A percentile compares a stretch with the other conserved stretches of the same genome.
Evolutionary conservation across 2,113 vertebrate genomes (phyloP).

Genomic region (Macrotus californicus): DNA sequence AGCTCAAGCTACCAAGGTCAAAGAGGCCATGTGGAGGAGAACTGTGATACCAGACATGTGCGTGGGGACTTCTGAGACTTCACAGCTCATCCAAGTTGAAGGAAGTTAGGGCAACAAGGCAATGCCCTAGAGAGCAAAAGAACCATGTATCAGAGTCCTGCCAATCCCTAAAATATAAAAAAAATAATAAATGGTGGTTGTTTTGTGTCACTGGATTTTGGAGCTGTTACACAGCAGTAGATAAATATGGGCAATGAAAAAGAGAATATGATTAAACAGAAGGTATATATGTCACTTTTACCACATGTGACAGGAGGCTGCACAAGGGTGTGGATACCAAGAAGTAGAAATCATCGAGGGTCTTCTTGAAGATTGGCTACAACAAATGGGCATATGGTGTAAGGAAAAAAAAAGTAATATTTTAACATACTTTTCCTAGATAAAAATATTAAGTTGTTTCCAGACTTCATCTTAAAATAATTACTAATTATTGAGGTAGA

Average conservation of each 20-base stretch:
- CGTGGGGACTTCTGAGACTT: neutral
- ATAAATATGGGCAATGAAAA: neutral
- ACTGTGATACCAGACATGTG: accelerated
- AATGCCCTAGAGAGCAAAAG: neutral
- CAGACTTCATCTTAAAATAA: neutral
- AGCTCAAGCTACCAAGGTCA: neutral
- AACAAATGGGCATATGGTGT: neutral
- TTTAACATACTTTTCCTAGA: neutral
- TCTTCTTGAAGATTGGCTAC: neutral
- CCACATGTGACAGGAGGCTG: neutral
- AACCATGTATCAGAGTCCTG: too few relatives aligned
- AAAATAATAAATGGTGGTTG: neutral
- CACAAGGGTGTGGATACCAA: neutral
- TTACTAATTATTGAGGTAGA: neutral
- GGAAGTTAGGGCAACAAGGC: neutral
- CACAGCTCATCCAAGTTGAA: neutral
- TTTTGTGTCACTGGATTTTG: neutral
- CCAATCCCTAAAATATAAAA: neutral
- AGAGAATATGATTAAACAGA: neutral
- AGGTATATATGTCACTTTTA: neutral
- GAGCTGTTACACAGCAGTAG: neutral
- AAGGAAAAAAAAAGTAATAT: neutral
- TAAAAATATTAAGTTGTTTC: neutral
- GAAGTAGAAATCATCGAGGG: neutral
- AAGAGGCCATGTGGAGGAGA: neutral